Evolutionary conservation across 2,888 invertebrate genomes (phyloP).

Genomic region (Drosophila lutescens): DNA sequence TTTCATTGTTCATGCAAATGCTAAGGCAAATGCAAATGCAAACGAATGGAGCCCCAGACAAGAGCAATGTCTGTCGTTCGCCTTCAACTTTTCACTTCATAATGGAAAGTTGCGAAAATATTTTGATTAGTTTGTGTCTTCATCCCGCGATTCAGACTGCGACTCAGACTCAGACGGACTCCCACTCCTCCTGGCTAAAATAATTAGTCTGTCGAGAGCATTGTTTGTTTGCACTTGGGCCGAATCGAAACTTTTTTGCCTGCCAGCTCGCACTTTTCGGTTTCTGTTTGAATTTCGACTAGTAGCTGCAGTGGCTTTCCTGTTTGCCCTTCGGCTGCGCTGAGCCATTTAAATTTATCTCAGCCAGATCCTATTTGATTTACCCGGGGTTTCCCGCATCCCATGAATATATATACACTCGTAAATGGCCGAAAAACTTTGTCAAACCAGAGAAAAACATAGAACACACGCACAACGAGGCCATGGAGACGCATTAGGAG

Average conservation of each 20-base stretch:
- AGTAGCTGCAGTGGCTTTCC: slow-evolving; percentile 1
- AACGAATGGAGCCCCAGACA: slow-evolving; percentile 28
- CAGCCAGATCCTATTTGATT: slow-evolving; percentile 44
- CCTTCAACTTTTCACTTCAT: slow-evolving; percentile 80
- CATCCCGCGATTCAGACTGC: slow-evolving; percentile 27
- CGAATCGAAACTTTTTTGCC: slow-evolving; percentile 60
- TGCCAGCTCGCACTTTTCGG: slow-evolving; percentile 63
- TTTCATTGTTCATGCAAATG: slow-evolving; percentile 79
- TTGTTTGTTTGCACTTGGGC: slow-evolving; percentile 76
- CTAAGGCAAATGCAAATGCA: slow-evolving; percentile 74
- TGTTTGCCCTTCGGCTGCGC: slow-evolving; percentile 44
- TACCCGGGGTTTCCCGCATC: slow-evolving; percentile 14
- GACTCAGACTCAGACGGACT: neutral
- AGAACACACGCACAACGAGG: slow-evolving; percentile 53
- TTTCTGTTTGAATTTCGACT: slow-evolving; percentile 49
- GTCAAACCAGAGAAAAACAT: slow-evolving; percentile 39
- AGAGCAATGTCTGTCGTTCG: slow-evolving; percentile 40
- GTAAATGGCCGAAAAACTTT: slow-evolving; percentile 68
- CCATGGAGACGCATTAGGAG: slow-evolving; percentile 71
- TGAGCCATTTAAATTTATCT: slow-evolving; percentile 47
- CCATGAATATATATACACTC: slow-evolving; percentile 43
- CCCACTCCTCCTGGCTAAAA: slow-evolving; percentile 58
- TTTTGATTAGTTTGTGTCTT: slow-evolving; percentile 75
- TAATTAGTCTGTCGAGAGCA: slow-evolving; percentile 78
- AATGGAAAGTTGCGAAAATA: slow-evolving; percentile 81